Evolutionary conservation across 1,140 invertebrate genomes (phyloP), one percentile per base, ranked within the genome.

Genomic region (Laupala kohalensis): DNA sequence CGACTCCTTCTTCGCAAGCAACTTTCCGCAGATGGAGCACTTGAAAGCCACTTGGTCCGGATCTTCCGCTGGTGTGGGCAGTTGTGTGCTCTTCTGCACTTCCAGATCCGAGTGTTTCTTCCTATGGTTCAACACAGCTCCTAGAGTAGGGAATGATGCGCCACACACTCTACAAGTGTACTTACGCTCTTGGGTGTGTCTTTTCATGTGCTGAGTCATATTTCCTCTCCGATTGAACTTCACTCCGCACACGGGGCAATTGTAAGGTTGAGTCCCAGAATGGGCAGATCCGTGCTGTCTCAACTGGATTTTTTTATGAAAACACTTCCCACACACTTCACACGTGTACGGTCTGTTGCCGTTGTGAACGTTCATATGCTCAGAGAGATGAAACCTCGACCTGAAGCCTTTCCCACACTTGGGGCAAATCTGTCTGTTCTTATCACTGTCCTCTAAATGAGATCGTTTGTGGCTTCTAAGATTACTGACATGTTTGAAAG

Each of bases 191-290:
- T 28, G 29, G 65, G 25, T 28, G 26, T 81, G 80, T 12, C 77
- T 78, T 73, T 80, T 80, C 12, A 79, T 65, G 37, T 81, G 80
- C 3, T 77, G 74, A 68, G 76, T 79, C 79, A 81, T 80, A 66
- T 81, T 81, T 6, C 79, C 79, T 70, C 77, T 75, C 23, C 80
- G 79, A 77, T 80, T 81, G 74, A 85, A 87, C 1, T 81, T 78
- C 69, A 83, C 82, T 15, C 83, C 83, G 67, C 86, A 89, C 64
- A 84, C 79, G 26, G 82, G 79, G 76, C 85, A 87, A 65, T 81
- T 78, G 70, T 84, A 80, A 4, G 83, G 80, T 63, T 81, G 83
- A 67, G 85, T 83, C 28, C 81, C 83, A 13, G 83, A 83, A 78
- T 88, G 86, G 28, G 83, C 70, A 5, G 77, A 75, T 12, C 74